Evolutionary conservation across 2,113 vertebrate genomes (phyloP).

Genomic region (Lampris megalopsis): DNA sequence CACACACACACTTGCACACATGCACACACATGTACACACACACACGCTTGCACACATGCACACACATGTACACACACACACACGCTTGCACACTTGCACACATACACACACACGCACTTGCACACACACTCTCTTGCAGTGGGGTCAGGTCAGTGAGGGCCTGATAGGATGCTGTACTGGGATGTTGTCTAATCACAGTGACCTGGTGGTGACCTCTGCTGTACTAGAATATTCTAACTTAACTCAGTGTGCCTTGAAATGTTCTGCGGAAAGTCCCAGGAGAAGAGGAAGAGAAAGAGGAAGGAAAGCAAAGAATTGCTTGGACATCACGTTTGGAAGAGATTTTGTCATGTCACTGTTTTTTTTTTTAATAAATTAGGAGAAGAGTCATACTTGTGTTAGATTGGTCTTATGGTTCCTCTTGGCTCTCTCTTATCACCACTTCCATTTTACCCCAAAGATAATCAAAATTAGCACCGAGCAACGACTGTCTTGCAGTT

Average conservation of each 20-base stretch:
- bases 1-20: not conserved
- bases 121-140: not conserved
- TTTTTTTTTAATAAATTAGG: too few relatives aligned
- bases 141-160: not conserved
- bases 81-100: too few relatives aligned
- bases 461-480: not conserved
- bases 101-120: not conserved
- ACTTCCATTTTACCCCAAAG: constrained; percentile 20
- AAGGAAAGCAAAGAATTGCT: constrained; percentile 17
- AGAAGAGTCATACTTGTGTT: too few relatives aligned
- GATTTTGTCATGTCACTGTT: too few relatives aligned
- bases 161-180: not conserved
- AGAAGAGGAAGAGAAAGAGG: constrained; percentile 18
- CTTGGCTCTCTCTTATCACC: too few relatives aligned
- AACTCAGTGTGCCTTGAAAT: not conserved
- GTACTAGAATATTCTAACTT: not conserved
- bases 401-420: not conserved
- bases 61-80: too few relatives aligned
- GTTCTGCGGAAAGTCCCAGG: not conserved
- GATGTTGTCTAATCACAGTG: not conserved
- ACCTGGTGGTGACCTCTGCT: not conserved
- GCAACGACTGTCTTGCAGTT: constrained; percentile 4
- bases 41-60: too few relatives aligned
- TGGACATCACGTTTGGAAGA: not conserved
- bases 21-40: too few relatives aligned